These are phyloP conservation scores for Lophius piscatorius DNA, from an alignment of 2,113 vertebrate species.

Conservation along the genomic window DNA sequence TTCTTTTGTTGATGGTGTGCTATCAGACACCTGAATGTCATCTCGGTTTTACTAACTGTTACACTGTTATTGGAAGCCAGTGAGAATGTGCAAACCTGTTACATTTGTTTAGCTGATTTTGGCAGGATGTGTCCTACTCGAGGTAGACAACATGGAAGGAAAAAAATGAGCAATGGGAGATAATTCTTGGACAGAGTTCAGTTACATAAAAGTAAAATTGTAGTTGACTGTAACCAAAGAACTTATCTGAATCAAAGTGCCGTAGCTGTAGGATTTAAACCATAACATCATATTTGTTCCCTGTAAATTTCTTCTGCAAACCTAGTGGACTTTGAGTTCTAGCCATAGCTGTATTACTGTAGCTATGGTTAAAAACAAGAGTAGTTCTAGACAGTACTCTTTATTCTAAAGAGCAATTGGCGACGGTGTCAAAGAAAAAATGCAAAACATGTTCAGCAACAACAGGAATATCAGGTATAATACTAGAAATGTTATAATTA, in stretches of 20 bases:
- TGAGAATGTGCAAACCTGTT: not conserved
- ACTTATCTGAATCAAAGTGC: not conserved
- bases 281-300: not conserved
- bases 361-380: no score
- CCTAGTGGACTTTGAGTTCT: no score
- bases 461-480: no score
- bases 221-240: not conserved
- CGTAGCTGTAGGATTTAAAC: not conserved
- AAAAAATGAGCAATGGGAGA: not conserved
- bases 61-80: slow-evolving; percentile 7
- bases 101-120: not conserved
- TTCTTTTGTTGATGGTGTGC: slow-evolving; percentile 14
- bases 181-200: not conserved
- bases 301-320: not conserved
- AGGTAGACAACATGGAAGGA: not conserved
- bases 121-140: not conserved
- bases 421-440: no score
- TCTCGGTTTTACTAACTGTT: slow-evolving; percentile 24
- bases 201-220: no score
- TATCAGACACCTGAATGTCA: slow-evolving; percentile 27
- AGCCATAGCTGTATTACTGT: not conserved
- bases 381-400: no score
- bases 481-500: no score
- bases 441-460: no score
- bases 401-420: no score